These are phyloP conservation scores for Aethina tumida DNA, from an alignment of 1,140 invertebrate species.

Conservation along the genomic window DNA sequence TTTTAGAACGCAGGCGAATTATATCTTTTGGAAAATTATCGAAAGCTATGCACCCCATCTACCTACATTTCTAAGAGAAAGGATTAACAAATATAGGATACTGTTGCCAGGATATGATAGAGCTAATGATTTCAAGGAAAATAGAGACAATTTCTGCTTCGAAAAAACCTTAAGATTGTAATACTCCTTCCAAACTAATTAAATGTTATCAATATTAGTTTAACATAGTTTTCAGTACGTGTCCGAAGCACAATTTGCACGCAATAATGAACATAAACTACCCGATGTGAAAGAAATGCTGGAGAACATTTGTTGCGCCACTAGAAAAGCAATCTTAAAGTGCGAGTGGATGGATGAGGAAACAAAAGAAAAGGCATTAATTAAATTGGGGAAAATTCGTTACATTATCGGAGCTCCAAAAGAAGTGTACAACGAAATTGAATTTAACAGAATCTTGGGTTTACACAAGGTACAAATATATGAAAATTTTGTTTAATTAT, in stretches of 20 bases:
- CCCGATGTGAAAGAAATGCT: conserved; percentile 11
- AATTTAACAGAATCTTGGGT: conserved; percentile 13
- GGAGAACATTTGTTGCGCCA: conserved; percentile 3
- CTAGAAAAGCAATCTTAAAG: conserved; percentile 7
- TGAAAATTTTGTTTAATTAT: too few species aligned
- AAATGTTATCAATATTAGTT: neutral
- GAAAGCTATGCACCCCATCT: conserved; percentile 6
- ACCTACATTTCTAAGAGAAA: too few species aligned
- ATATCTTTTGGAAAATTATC: conserved; percentile 14
- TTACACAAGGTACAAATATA: conserved; percentile 9
- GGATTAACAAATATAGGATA: too few species aligned
- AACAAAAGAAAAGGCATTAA: conserved; percentile 7
- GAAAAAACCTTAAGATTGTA: conserved; percentile 4
- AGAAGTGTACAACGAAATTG: conserved; percentile 11
- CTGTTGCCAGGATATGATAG: neutral
- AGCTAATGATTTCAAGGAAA: neutral
- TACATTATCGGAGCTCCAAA: conserved; percentile 15
- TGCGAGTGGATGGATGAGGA: conserved; percentile 10
- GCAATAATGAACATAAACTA: conserved; percentile 2
- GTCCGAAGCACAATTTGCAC: conserved; percentile 8
- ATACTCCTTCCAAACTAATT: neutral
- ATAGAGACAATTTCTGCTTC: conserved; percentile 4
- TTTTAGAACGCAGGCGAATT: conserved; percentile 12
- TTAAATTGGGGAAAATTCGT: conserved; percentile 10
- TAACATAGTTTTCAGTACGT: conserved; percentile 13